Evolutionary conservation across 1,140 invertebrate genomes (phyloP), one percentile per base, ranked within the genome.

Genomic region (Holotrichia oblita): DNA sequence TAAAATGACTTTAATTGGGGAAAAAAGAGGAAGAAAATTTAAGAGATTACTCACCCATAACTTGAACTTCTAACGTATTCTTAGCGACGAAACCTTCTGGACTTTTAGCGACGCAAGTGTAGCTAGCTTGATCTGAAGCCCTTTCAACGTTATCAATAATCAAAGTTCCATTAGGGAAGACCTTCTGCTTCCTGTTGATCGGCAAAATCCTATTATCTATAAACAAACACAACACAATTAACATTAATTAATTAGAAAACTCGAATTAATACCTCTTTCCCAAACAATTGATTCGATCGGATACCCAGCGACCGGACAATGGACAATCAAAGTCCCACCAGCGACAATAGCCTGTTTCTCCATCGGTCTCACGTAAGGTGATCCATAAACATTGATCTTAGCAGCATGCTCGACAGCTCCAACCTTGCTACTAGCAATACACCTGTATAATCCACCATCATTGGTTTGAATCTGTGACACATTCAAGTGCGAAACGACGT

Each of bases 311-410:
- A 98, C 96, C 8, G 97, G 96, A 85, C 97, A 98, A 79, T 95
- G 94, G 0, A 97, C 94, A 76, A 95, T 91, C 78, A 98, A 89
- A 12, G 92, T 95, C 85, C 97, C 95, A 79, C 96, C 96, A 59
- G 97, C 96, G 7, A 98, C 97, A 59, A 98, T 97, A 27, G 96
- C 95, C 84, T 97, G 94, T 87, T 98, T 98, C 84, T 96, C 95
- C 95, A 97, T 97, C 40, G 94, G 92, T 48, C 95, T 91, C 78
- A 97, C 94, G 87, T 95, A 96, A 0, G 96, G 96, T 80, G 95
- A 88, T 81, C 97, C 97, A 84, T 97, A 97, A 10, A 99, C 94
- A 88, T 98, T 98, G 14, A 98, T 91, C 83, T 94, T 93, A 0
- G 95, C 94, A 9, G 93, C 91, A 86, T 99, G 96, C 81, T 94